phyloP scores from a whole-genome alignment of 1,140 invertebrate species.

The Rhynchophorus ferrugineus region DNA sequence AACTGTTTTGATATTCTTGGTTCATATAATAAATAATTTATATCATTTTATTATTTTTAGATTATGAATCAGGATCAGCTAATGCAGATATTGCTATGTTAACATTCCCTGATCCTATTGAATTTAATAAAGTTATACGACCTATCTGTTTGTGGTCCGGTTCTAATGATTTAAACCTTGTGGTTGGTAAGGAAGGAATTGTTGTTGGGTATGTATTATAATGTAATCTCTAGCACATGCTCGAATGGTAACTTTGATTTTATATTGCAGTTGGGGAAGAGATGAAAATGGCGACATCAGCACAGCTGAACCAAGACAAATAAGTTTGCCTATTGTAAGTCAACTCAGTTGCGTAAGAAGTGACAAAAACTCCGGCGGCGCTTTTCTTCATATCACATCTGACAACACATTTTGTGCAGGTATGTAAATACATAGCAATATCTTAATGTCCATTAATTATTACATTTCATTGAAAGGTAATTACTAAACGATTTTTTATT shows the following conservation, averaged over 20 bases:
- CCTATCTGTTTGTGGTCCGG: slow-evolving; percentile 53
- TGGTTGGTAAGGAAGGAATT: slow-evolving; percentile 36
- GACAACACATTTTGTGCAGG: slow-evolving; percentile 52
- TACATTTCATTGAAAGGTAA: not conserved
- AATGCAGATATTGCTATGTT: slow-evolving; percentile 36
- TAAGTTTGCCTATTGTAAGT: slow-evolving; percentile 48
- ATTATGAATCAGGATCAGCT: slow-evolving; percentile 33
- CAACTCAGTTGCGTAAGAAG: slow-evolving; percentile 48
- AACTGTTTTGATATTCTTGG: no score
- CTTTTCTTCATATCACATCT: slow-evolving; percentile 44
- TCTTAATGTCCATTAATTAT: not conserved
- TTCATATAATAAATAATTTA: no score
- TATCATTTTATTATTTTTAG: slow-evolving; percentile 12
- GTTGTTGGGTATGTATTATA: slow-evolving; percentile 40
- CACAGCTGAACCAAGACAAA: slow-evolving; percentile 46
- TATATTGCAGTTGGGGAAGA: slow-evolving; percentile 45
- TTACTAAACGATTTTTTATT: no score
- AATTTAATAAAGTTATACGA: slow-evolving; percentile 38
- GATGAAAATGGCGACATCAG: slow-evolving; percentile 46
- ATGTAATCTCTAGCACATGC: not conserved
- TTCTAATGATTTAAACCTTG: slow-evolving; percentile 30
- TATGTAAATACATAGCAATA: slow-evolving; percentile 25
- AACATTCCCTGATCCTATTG: slow-evolving; percentile 24
- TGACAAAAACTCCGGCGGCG: not conserved
- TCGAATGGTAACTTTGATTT: not conserved